A percentile compares a stretch with the other conserved stretches of the same genome.
Conservation (phyloP, 2,797 vertebrate species). For the Myiothlypis chrysogaster region DNA sequence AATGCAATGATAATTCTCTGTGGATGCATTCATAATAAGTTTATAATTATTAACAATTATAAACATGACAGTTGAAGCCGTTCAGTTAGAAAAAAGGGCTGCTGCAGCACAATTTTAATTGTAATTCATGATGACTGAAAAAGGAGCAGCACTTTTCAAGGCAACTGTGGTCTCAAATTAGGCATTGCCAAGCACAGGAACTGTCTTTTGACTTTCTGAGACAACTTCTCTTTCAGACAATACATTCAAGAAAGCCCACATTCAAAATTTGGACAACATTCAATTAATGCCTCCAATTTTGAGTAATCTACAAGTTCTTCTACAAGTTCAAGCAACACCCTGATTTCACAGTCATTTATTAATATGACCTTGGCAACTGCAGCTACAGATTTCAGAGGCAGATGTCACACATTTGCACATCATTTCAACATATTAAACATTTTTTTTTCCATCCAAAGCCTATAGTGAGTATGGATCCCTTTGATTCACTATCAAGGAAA, state of each 20-base stretch:
- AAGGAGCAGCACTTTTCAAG: neutral
- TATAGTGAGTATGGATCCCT: neutral
- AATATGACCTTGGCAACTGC: neutral
- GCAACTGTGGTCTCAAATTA: neutral
- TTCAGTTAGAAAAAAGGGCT: neutral
- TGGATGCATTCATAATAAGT: neutral
- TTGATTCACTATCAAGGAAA: neutral
- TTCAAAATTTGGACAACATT: neutral
- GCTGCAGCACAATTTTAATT: neutral
- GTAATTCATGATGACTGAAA: neutral
- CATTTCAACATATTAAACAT: neutral
- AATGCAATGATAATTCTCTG: neutral
- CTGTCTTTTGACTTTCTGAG: neutral
- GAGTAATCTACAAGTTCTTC: neutral
- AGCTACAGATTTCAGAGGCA: neutral
- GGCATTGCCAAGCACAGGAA: neutral
- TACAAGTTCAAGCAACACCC: neutral
- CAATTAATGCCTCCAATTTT: neutral
- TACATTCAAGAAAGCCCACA: neutral
- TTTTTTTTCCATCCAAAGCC: neutral
- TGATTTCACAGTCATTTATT: neutral
- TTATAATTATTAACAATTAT: slow-evolving; percentile 28
- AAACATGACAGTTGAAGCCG: neutral
- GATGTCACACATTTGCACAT: neutral
- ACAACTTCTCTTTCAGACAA: neutral